Percentiles rank a stretch among this genome's conserved stretches.
Evolutionary conservation across 2,888 invertebrate genomes (phyloP).

Genomic region (Xestobium rufovillosum): DNA sequence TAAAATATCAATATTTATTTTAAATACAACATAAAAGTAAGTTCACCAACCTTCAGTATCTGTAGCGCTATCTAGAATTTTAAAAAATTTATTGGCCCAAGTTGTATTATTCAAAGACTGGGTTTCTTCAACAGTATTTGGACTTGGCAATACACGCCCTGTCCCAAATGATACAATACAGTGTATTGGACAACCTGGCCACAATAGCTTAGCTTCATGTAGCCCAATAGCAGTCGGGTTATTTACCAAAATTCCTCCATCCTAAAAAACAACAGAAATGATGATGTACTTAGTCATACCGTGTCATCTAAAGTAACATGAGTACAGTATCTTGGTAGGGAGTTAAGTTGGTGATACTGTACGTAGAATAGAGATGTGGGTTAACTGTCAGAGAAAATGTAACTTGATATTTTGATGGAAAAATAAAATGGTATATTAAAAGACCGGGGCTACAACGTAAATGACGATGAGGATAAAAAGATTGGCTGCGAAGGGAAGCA

Average conservation of each 20-base stretch:
- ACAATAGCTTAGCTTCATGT: constrained; percentile 75
- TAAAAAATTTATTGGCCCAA: constrained; percentile 70
- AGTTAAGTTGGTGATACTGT: too few relatives aligned
- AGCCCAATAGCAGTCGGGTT: constrained; percentile 82
- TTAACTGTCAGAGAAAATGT: too few relatives aligned
- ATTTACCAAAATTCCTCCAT: constrained; percentile 76
- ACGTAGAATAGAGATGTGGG: too few relatives aligned
- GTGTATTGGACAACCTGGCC: constrained; percentile 65
- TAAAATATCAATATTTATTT: constrained; percentile 5
- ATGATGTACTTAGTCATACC: constrained; percentile 3
- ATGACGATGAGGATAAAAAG: too few relatives aligned
- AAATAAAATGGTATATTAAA: too few relatives aligned
- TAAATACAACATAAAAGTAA: neutral
- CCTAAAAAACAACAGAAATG: constrained; percentile 42
- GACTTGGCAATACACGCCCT: constrained; percentile 47
- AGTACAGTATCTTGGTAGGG: too few relatives aligned
- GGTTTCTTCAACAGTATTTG: constrained; percentile 31
- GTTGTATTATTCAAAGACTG: constrained; percentile 43
- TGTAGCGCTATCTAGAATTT: constrained; percentile 75
- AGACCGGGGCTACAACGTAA: too few relatives aligned
- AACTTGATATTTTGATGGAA: too few relatives aligned
- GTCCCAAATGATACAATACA: constrained; percentile 82
- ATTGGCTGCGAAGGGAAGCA: too few relatives aligned
- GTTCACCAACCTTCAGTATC: constrained; percentile 65
- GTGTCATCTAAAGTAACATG: too few relatives aligned